phyloP scores from a whole-genome alignment of 1,140 invertebrate genomes.

The Nilaparvata lugens region DNA sequence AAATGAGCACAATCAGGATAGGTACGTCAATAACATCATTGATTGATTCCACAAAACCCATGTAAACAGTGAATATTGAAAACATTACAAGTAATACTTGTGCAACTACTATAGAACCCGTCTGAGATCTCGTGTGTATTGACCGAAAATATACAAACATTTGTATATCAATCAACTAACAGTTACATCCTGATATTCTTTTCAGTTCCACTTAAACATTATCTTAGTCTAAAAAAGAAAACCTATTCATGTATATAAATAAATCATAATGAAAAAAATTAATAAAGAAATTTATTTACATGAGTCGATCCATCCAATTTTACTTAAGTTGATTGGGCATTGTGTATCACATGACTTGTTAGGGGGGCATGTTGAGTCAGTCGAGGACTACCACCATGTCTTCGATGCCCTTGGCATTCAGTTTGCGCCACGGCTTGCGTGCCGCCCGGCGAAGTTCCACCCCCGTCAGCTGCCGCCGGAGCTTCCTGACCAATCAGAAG shows the following conservation, averaged over 20 bases:
- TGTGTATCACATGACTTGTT: neutral
- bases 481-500: slow-evolving; percentile 52
- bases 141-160: too few species aligned
- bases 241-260: neutral
- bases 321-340: neutral
- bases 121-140: too few species aligned
- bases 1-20: too few species aligned
- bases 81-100: too few species aligned
- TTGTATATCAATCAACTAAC: neutral
- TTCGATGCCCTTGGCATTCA: slow-evolving; percentile 39
- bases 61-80: too few species aligned
- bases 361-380: slow-evolving; percentile 17
- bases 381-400: slow-evolving; percentile 26
- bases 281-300: neutral
- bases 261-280: neutral
- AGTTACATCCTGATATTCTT: neutral
- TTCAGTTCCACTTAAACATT: neutral
- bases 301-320: slow-evolving; percentile 1
- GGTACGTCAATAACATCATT: too few species aligned
- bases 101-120: too few species aligned
- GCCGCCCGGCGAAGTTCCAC: slow-evolving; percentile 78
- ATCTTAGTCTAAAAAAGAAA: neutral
- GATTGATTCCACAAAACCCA: too few species aligned
- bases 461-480: slow-evolving; percentile 67
- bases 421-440: slow-evolving; percentile 78